Base-by-base conservation (phyloP, 2,113 vertebrate genomes). In the Solea solea region DNA sequence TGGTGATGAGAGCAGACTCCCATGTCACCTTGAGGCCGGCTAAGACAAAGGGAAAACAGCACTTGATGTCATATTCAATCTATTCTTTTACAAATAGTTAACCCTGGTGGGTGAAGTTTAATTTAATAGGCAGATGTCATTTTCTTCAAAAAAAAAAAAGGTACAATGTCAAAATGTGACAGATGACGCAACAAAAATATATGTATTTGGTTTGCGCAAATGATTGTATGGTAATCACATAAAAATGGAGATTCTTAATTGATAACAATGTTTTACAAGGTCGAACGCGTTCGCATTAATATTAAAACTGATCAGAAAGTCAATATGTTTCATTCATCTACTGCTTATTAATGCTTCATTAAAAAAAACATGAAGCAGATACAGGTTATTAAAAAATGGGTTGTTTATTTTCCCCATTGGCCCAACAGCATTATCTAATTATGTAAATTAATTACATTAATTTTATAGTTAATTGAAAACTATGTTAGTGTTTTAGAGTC, bases 1-100 rank as follows among this genome's bases (percentile, higher is more conserved):
- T 65, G 61, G 64, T 89, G 83, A 89, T 72, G 82, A 85, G 87
- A 80, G 75, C 81, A 76, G 80, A 79, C 80, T 82, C 79, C 75
- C 83, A 81, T 88, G 82, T 90, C 88, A 91, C 89, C 90, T 91
- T 92, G 89, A 90, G 83, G 64, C 80, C 68, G 68, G 51, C 83
- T 42, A 41, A 88, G 82, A 89, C 87, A 89, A 89, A 88, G 84
- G 69, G 74, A 76, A 69, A 61, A 65, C 9, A 65, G 72, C 84
- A 77, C 69, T 80, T 85, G 76, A 86, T 86, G 78, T 86, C 83
- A 83, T 82, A 83, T 80, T 82, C 70, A 69, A 48, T 74, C 69
- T 74, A 55, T 67, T 59, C 34, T 74, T 82, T 74, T 69, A 67
- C 54, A 64, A 69, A 59, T 46, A 62, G 70, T 69, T 83, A 78